Percentiles rank a stretch among this genome's conserved stretches.
phyloP scores from a whole-genome alignment of 1,140 invertebrate species.

The Luehdorfia chinensis region DNA sequence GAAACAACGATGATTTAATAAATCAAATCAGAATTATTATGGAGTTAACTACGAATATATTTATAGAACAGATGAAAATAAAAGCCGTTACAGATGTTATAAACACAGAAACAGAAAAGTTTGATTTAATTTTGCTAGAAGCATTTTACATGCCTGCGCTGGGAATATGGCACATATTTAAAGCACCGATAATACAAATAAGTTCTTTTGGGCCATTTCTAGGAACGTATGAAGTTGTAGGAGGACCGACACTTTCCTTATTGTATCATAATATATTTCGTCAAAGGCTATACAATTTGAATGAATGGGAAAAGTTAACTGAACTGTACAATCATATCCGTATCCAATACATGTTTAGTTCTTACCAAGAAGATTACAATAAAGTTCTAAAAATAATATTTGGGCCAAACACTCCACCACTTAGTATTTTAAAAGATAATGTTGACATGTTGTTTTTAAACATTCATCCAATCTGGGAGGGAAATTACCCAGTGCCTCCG shows the following conservation, averaged over 20 bases:
- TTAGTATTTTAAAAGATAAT: conserved; percentile 60
- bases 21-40: not conserved
- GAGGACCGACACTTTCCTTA: conserved; percentile 42
- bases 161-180: conserved; percentile 5
- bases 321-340: conserved; percentile 17
- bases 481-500: conserved; percentile 68
- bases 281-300: conserved; percentile 21
- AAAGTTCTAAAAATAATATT: conserved; percentile 54
- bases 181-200: conserved; percentile 1
- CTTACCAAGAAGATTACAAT: conserved; percentile 33
- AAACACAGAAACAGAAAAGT: not conserved
- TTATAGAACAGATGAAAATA: not conserved
- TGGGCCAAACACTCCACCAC: conserved; percentile 41
- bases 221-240: not conserved
- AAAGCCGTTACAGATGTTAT: not conserved
- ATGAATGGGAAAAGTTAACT: conserved; percentile 28
- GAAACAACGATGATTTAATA: not conserved
- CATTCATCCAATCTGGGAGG: conserved; percentile 71
- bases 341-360: conserved; percentile 1
- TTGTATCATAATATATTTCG: conserved; percentile 54
- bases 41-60: not conserved
- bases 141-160: not conserved
- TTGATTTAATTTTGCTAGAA: conserved; percentile 10
- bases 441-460: conserved; percentile 74
- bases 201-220: conserved; percentile 4